phyloP scores from a whole-genome alignment of 2,888 invertebrate genomes.

The Calliopum simillimum region DNA sequence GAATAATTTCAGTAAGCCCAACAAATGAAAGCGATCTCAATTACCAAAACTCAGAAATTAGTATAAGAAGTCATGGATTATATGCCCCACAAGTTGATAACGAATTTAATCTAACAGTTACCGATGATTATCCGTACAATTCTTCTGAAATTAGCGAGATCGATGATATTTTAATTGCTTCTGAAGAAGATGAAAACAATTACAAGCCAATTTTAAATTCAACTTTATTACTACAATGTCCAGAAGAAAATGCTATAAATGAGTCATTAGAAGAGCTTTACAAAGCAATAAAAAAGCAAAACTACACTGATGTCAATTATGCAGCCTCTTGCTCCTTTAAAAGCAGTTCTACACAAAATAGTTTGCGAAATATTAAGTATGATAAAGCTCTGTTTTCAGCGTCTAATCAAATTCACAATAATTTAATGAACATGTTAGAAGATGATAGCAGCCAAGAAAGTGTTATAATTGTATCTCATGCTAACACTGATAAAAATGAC shows the following conservation, averaged over 20 bases:
- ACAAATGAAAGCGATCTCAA: conserved; percentile 74
- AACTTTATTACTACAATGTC: conserved; percentile 35
- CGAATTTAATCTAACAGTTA: conserved; percentile 68
- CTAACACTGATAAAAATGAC: too few species aligned
- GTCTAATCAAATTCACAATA: conserved; percentile 43
- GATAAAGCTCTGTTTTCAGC: conserved; percentile 23
- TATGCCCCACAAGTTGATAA: conserved; percentile 73
- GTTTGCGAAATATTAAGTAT: conserved; percentile 20
- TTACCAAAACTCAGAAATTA: conserved; percentile 75
- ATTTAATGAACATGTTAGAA: conserved; percentile 59
- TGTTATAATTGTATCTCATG: conserved; percentile 51
- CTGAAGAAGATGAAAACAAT: conserved; percentile 59
- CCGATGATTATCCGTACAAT: conserved; percentile 67
- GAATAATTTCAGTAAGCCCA: conserved; percentile 61
- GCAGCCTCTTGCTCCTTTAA: conserved; percentile 26
- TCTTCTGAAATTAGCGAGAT: conserved; percentile 66
- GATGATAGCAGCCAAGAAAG: conserved; percentile 67
- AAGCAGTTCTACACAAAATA: conserved; percentile 29
- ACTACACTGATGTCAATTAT: conserved; percentile 43
- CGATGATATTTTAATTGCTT: conserved; percentile 62
- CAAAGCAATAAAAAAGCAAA: conserved; percentile 72
- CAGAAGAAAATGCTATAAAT: conserved; percentile 54
- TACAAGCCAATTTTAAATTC: conserved; percentile 37
- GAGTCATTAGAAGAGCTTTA: conserved; percentile 75
- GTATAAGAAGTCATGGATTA: conserved; percentile 74